Percentiles rank a stretch among this genome's conserved stretches.
Evolutionary conservation across 2,888 invertebrate genomes (phyloP).

Genomic region (Drosophila prostipennis): DNA sequence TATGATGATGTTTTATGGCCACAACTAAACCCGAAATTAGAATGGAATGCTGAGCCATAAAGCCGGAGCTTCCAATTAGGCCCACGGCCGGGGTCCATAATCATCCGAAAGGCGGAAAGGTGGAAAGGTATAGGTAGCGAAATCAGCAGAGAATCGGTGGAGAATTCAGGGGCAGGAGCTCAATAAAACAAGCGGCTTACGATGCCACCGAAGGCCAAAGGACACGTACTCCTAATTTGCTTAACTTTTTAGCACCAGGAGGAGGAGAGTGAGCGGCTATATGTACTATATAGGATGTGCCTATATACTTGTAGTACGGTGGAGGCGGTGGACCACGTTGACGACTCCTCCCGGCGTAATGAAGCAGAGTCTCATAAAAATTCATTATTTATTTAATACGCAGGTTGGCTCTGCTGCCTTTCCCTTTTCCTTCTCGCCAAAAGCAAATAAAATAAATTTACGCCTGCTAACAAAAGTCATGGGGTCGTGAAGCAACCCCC

Average conservation of each 20-base stretch:
- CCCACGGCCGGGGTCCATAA: slow-evolving; percentile 54
- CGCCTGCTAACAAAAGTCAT: slow-evolving; percentile 62
- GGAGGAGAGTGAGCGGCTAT: slow-evolving; percentile 24
- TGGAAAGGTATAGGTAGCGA: neutral
- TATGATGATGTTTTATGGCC: slow-evolving; percentile 49
- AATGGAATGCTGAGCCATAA: slow-evolving; percentile 41
- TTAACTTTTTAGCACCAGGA: slow-evolving; percentile 74
- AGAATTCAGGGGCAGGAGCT: slow-evolving; percentile 27
- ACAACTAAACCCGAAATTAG: slow-evolving; percentile 40
- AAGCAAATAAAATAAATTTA: slow-evolving; percentile 77
- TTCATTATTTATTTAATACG: slow-evolving; percentile 79
- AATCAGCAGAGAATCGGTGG: neutral
- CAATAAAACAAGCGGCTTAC: slow-evolving; percentile 76
- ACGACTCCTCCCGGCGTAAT: slow-evolving; percentile 54
- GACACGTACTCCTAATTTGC: slow-evolving; percentile 72
- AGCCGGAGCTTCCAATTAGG: slow-evolving; percentile 43
- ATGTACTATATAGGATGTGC: neutral
- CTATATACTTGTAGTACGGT: neutral
- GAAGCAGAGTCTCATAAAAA: slow-evolving; percentile 78
- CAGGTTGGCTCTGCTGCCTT: slow-evolving; percentile 48
- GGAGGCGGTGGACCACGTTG: slow-evolving; percentile 10
- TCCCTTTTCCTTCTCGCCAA: slow-evolving; percentile 16
- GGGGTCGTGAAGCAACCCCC: slow-evolving; percentile 19
- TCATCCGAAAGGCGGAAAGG: slow-evolving; percentile 27
- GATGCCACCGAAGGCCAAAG: slow-evolving; percentile 48